Conservation (phyloP, 1,140 invertebrate genomes). For the Heterodera schachtii region DNA sequence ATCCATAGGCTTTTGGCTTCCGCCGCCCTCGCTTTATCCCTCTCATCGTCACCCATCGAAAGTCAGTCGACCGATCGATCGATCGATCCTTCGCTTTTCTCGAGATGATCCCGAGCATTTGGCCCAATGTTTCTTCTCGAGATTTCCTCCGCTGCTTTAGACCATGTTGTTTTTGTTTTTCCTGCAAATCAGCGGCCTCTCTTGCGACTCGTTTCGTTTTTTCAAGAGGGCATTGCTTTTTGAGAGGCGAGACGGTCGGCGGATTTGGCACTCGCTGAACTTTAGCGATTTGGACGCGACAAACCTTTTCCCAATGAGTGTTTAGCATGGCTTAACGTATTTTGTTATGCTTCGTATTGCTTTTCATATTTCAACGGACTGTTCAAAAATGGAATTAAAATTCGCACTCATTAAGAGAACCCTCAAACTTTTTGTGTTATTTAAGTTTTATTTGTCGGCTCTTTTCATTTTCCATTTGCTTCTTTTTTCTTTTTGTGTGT, state of each 20-base stretch:
- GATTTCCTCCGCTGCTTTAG: background rate
- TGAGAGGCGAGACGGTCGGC: background rate
- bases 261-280: background rate
- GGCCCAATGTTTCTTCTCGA: background rate
- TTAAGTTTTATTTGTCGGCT: no score
- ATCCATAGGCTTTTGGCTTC: background rate
- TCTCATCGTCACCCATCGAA: background rate
- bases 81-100: background rate
- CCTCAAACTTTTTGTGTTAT: no score
- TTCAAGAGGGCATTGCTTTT: background rate
- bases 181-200: background rate
- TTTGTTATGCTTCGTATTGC: no score
- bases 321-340: no score
- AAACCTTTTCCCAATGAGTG: background rate
- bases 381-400: no score
- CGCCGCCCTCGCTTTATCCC: background rate
- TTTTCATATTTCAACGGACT: no score
- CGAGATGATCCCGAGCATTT: background rate
- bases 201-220: background rate
- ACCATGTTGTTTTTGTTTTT: background rate
- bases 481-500: no score
- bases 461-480: no score
- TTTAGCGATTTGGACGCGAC: background rate
- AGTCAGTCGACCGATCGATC: background rate
- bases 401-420: no score